Percentiles rank a stretch among this genome's conserved stretches.
phyloP scores from a whole-genome alignment of 1,140 invertebrate genomes.

The Hyles euphorbiae region DNA sequence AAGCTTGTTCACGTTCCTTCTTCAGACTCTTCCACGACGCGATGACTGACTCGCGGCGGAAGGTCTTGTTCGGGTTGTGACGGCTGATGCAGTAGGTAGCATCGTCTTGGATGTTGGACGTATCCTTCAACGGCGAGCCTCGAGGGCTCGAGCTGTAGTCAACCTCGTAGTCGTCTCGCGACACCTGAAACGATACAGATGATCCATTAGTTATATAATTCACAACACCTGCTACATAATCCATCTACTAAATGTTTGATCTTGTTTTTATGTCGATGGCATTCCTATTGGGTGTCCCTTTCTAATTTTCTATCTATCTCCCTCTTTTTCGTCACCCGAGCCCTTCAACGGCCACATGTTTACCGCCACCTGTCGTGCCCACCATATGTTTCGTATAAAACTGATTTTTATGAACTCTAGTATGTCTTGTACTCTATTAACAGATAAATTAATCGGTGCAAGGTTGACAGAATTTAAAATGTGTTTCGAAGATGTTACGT shows the following conservation, averaged over 20 bases:
- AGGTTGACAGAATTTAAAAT: slow-evolving; percentile 1
- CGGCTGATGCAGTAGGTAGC: slow-evolving; percentile 58
- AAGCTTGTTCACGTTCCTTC: slow-evolving; percentile 62
- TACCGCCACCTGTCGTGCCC: slow-evolving; percentile 49
- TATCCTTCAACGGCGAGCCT: slow-evolving; percentile 63
- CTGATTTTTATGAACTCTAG: too few species aligned
- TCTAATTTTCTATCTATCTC: slow-evolving; percentile 31
- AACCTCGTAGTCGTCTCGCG: slow-evolving; percentile 63
- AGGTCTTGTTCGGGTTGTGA: slow-evolving; percentile 68
- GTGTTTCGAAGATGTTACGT: slow-evolving; percentile 2
- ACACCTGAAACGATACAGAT: slow-evolving; percentile 56
- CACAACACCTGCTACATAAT: neutral
- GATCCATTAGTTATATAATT: slow-evolving; percentile 20
- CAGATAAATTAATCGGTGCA: slow-evolving; percentile 8
- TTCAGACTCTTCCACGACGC: slow-evolving; percentile 67
- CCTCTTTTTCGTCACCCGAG: slow-evolving; percentile 47
- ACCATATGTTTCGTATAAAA: slow-evolving; percentile 31
- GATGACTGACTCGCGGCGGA: slow-evolving; percentile 62
- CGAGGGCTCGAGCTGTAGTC: slow-evolving; percentile 63
- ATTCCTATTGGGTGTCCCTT: slow-evolving; percentile 26
- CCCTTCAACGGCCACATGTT: slow-evolving; percentile 59
- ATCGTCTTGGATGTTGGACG: slow-evolving; percentile 66
- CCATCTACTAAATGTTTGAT: neutral
- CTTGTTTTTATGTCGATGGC: slow-evolving; percentile 7
- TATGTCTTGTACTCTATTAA: slow-evolving; percentile 1